phyloP scores from a whole-genome alignment of 2,888 invertebrate genomes.

The Ectropis crepuscularia region DNA sequence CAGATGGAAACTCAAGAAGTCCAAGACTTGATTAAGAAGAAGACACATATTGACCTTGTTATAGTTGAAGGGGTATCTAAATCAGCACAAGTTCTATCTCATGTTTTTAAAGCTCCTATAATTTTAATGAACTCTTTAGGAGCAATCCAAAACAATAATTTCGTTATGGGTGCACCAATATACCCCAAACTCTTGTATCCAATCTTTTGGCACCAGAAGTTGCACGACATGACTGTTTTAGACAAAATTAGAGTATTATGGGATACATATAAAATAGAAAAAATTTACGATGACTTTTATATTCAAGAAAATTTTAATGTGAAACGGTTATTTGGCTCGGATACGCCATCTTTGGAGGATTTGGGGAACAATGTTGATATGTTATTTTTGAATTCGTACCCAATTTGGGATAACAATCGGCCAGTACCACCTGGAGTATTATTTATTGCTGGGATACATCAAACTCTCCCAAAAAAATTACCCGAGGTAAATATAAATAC shows the following conservation, averaged over 20 bases:
- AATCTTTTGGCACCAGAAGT: slow-evolving; percentile 14
- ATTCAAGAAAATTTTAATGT: slow-evolving; percentile 34
- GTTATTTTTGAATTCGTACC: slow-evolving; percentile 69
- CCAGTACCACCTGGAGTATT: slow-evolving; percentile 69
- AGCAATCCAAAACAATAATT: slow-evolving; percentile 31
- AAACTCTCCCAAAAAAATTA: slow-evolving; percentile 57
- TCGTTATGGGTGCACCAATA: slow-evolving; percentile 40
- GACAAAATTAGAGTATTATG: slow-evolving; percentile 43
- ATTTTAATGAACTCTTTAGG: slow-evolving; percentile 55
- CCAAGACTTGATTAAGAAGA: slow-evolving; percentile 41
- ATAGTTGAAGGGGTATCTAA: slow-evolving; percentile 46
- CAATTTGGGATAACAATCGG: slow-evolving; percentile 56
- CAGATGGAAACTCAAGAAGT: slow-evolving; percentile 45
- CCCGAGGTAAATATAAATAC: slow-evolving; percentile 48
- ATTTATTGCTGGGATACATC: slow-evolving; percentile 69
- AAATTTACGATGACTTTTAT: neutral
- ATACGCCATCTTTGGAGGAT: slow-evolving; percentile 45
- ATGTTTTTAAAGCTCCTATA: slow-evolving; percentile 51
- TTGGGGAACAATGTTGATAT: slow-evolving; percentile 58
- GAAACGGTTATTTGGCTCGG: slow-evolving; percentile 46
- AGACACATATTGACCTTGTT: slow-evolving; percentile 51
- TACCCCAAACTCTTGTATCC: slow-evolving; percentile 45
- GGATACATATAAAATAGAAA: slow-evolving; percentile 3
- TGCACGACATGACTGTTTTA: slow-evolving; percentile 15
- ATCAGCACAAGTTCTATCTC: slow-evolving; percentile 42